Evolutionary conservation across 1,140 invertebrate species (phyloP), one percentile per base, ranked within the genome.

Genomic region (Ostrea edulis): DNA sequence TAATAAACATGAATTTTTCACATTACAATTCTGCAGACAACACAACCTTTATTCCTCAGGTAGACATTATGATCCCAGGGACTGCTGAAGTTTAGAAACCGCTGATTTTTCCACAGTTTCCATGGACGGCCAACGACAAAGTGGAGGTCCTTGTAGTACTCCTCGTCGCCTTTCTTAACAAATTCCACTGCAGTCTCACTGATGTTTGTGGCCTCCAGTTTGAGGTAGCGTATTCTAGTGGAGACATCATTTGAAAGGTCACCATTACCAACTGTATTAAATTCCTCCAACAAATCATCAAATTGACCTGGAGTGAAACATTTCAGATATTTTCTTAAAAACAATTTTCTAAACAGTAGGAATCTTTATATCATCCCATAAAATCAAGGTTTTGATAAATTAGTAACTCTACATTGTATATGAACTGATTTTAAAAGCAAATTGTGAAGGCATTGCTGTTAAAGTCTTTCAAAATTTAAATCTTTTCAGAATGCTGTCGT

Each of bases 301-400:
- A 94, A 68, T 58, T 94, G 94, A 83, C 94, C 94, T 94, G 89
- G n/a, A 91, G 90, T 68, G 22, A 58, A 14, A 62, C 55, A 62
- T 62, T 20, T 20, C 53, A 87, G 84, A 88, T 7, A 88, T 62
- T 20, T 20, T 62, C 17, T 62, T 62, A 20, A 62, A 62, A 62
- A 17, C 22, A 68, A 86, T 20, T 62, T 44, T 44, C 35, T 44
- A 5, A 44, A 44, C 35, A 44, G 1, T 44, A 44, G 35, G 35
- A 44, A 44, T 44, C 35, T 44, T 44, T 44, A 44, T 44, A 44
- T 44, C 35, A 44, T n/a, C n/a, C n/a, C n/a, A n/a, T n/a, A n/a
- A n/a, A n/a, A n/a, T n/a, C n/a, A n/a, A n/a, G n/a, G n/a, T n/a
- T n/a, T n/a, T n/a, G n/a, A n/a, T n/a, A n/a, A n/a, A n/a, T n/a